Evolutionary conservation across 2,888 invertebrate species (phyloP).

Genomic region (Isoperla grammatica): DNA sequence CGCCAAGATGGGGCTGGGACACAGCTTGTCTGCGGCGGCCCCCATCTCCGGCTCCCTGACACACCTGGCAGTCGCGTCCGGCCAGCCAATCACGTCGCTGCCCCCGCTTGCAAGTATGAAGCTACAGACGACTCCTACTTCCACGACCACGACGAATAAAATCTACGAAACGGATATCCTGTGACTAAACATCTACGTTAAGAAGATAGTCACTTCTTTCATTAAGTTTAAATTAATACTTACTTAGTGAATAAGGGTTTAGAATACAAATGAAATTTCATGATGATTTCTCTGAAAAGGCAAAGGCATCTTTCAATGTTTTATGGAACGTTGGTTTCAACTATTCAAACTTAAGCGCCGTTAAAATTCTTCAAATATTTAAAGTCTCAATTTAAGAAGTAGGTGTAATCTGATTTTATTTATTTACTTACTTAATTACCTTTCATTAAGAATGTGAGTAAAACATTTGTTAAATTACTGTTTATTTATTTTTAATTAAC

Average conservation of each 20-base stretch:
- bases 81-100: neutral
- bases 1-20: conserved; percentile 72
- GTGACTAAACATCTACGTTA: conserved; percentile 51
- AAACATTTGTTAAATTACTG: neutral
- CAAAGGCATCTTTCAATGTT: neutral
- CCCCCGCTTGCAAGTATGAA: conserved; percentile 12
- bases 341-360: neutral
- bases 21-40: conserved; percentile 45
- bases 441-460: neutral
- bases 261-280: conserved; percentile 6
- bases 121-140: conserved; percentile 20
- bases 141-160: conserved; percentile 62
- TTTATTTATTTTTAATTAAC: conserved; percentile 5
- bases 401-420: neutral
- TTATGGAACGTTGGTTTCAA: neutral
- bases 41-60: conserved; percentile 57
- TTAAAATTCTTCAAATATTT: neutral
- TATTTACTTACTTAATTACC: neutral
- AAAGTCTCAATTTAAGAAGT: neutral
- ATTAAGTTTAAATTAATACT: conserved; percentile 18
- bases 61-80: conserved; percentile 48
- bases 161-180: conserved; percentile 93
- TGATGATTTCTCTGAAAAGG: conserved; percentile 8
- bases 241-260: conserved; percentile 1
- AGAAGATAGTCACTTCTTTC: conserved; percentile 11